phyloP scores from a whole-genome alignment of 2,888 invertebrate species.

The Spodoptera picta region DNA sequence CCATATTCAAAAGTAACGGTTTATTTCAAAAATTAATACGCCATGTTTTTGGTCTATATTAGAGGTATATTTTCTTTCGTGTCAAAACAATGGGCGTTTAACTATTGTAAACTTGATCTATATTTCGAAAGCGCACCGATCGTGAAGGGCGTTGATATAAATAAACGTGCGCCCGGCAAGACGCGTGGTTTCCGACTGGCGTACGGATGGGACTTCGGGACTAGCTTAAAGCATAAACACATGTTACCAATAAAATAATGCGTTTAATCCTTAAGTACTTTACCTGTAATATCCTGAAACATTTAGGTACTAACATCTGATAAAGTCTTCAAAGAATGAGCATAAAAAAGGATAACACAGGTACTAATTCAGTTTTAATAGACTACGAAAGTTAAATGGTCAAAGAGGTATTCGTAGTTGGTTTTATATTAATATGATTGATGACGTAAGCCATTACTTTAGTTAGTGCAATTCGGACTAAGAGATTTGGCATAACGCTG shows the following conservation, averaged over 20 bases:
- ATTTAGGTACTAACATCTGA: not conserved
- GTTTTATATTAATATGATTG: too few relatives aligned
- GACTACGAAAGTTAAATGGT: too few relatives aligned
- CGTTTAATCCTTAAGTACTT: conserved; percentile 22
- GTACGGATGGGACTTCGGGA: conserved; percentile 15
- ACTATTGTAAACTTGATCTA: conserved; percentile 53
- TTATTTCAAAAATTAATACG: conserved; percentile 9
- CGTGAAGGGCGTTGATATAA: conserved; percentile 66
- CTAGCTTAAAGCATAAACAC: conserved; percentile 22
- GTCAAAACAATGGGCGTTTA: conserved; percentile 12
- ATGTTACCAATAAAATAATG: conserved; percentile 23
- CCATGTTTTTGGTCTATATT: conserved; percentile 8
- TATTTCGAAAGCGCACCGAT: conserved; percentile 54
- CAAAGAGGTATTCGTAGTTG: too few relatives aligned
- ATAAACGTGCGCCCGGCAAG: conserved; percentile 71
- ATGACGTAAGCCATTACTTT: too few relatives aligned
- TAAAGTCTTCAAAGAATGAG: conserved; percentile 17
- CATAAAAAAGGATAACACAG: not conserved
- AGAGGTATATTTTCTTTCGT: conserved; percentile 18
- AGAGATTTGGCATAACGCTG: too few relatives aligned
- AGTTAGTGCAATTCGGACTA: too few relatives aligned
- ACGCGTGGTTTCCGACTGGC: conserved; percentile 67
- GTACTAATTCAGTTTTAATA: too few relatives aligned
- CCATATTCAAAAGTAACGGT: conserved; percentile 77
- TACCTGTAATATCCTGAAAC: conserved; percentile 6